A percentile compares a stretch with the other conserved stretches of the same genome.
Evolutionary conservation across 1,140 invertebrate species (phyloP).

Genomic region (Drosophila pallidifrons): DNA sequence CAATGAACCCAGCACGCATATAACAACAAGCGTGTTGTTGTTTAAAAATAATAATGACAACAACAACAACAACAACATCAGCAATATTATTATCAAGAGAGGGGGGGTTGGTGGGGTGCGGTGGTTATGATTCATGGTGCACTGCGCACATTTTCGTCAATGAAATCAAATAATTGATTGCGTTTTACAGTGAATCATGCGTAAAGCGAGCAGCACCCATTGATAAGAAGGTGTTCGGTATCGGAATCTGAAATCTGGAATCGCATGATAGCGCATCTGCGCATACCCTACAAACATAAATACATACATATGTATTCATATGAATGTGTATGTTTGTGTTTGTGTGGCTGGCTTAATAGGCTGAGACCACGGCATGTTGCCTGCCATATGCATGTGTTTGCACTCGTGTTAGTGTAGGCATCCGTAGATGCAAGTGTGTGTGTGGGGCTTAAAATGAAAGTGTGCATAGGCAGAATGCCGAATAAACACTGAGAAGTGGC

Average conservation of each 20-base stretch:
- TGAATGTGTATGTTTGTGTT: too few species aligned
- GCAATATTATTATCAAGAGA: conserved; percentile 29
- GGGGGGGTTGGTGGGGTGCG: neutral
- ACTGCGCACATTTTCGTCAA: conserved; percentile 74
- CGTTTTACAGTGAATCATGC: conserved; percentile 75
- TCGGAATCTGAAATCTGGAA: conserved; percentile 17
- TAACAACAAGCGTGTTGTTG: conserved; percentile 16
- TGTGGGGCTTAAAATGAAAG: conserved; percentile 56
- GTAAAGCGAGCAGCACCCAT: conserved; percentile 36
- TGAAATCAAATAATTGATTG: conserved; percentile 77
- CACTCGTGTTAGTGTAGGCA: neutral
- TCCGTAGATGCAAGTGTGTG: conserved; percentile 2
- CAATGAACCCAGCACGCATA: conserved; percentile 70
- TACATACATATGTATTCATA: neutral
- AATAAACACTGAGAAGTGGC: conserved; percentile 60
- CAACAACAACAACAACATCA: conserved; percentile 29
- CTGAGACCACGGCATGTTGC: conserved; percentile 40
- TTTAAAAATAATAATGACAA: conserved; percentile 31
- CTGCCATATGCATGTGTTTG: neutral
- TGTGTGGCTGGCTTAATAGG: conserved; percentile 48
- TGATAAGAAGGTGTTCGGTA: conserved; percentile 50
- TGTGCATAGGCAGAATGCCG: conserved; percentile 61
- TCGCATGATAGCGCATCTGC: conserved; percentile 12
- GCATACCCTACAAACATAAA: neutral
- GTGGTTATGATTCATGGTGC: conserved; percentile 58